phyloP scores from a whole-genome alignment of 2,797 vertebrate genomes.

The Acropternis orthonyx region DNA sequence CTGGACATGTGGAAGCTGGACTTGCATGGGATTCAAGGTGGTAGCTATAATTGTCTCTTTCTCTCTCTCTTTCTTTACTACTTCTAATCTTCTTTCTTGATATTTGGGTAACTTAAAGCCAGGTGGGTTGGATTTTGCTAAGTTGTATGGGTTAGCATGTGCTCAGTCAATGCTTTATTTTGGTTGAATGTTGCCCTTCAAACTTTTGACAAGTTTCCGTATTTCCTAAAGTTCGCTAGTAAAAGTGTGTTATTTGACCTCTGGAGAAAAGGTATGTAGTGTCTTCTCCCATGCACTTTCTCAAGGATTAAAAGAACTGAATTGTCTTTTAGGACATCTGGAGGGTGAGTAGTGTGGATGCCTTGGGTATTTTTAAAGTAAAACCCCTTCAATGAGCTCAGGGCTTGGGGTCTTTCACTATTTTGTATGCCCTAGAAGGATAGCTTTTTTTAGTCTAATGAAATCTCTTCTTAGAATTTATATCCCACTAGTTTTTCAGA shows the following conservation, averaged over 20 bases:
- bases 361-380: too few species aligned
- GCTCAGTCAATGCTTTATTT: not conserved
- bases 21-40: not conserved
- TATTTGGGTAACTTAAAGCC: not conserved
- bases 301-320: not conserved
- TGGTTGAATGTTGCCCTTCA: not conserved
- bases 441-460: not conserved
- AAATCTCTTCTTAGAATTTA: not conserved
- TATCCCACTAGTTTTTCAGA: not conserved
- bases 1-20: not conserved
- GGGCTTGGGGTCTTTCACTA: not conserved
- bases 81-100: not conserved
- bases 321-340: not conserved
- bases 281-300: not conserved
- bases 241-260: not conserved
- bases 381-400: not conserved
- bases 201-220: not conserved
- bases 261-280: not conserved
- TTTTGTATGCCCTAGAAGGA: not conserved
- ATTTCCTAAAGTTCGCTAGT: not conserved
- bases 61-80: not conserved
- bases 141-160: not conserved
- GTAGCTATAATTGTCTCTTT: not conserved
- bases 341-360: not conserved
- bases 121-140: not conserved